Conservation (phyloP, 2,888 invertebrate species). For the Drosophila barbarae region DNA sequence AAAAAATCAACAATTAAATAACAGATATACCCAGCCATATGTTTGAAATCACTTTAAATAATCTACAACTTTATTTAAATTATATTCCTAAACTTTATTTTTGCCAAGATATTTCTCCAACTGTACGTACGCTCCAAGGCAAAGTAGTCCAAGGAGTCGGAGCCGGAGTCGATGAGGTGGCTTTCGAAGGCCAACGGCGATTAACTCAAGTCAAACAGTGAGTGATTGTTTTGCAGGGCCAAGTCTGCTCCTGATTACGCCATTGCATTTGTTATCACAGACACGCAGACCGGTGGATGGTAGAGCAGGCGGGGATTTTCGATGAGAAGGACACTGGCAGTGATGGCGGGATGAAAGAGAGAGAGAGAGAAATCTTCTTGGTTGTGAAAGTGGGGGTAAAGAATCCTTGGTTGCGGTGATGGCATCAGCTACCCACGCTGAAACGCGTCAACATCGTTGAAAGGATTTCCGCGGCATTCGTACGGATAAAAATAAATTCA, state of each 20-base stretch:
- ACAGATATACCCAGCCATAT: no score
- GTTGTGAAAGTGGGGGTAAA: slow-evolving; percentile 19
- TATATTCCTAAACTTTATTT: no score
- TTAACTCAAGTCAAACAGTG: slow-evolving; percentile 73
- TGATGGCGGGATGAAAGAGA: not conserved
- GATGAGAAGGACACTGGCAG: slow-evolving; percentile 3
- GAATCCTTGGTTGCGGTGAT: slow-evolving; percentile 11
- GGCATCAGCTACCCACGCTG: slow-evolving; percentile 23
- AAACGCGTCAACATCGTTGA: slow-evolving; percentile 32
- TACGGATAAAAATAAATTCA: slow-evolving; percentile 74
- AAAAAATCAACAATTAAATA: not conserved
- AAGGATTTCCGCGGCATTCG: slow-evolving; percentile 74
- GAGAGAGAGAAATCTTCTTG: not conserved
- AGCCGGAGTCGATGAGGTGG: slow-evolving; percentile 43
- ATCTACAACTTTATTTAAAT: not conserved
- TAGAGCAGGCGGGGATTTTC: not conserved
- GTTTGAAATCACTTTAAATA: not conserved
- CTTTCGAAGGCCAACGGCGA: slow-evolving; percentile 66
- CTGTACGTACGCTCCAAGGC: slow-evolving; percentile 30
- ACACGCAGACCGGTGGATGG: slow-evolving; percentile 25
- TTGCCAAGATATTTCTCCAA: not conserved
- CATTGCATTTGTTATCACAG: slow-evolving; percentile 65
- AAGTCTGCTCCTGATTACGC: slow-evolving; percentile 61
- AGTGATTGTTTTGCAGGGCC: slow-evolving; percentile 69
- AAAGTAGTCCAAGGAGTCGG: slow-evolving; percentile 31